Conservation (phyloP, 2,113 vertebrate species). For the Larimichthys crocea region DNA sequence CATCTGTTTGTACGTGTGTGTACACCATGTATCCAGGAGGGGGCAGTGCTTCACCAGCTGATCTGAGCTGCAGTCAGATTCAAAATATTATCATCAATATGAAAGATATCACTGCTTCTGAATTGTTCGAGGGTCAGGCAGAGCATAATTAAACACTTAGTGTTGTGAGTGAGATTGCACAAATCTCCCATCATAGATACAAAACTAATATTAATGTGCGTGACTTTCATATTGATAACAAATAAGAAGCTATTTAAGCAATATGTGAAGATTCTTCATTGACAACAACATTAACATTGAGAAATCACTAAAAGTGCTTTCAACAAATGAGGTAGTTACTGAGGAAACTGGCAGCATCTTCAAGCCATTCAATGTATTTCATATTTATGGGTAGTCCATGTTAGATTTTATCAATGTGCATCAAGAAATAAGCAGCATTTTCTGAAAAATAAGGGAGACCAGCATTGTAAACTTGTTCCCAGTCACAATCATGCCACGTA, state of each 20-base stretch:
- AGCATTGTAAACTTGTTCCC: background rate
- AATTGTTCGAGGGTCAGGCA: background rate
- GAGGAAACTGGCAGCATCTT: background rate
- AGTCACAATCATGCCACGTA: background rate
- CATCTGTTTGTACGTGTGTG: constrained; percentile 3
- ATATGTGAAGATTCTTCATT: background rate
- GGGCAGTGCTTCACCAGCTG: constrained; percentile 34
- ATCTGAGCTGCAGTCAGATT: background rate
- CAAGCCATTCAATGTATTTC: background rate
- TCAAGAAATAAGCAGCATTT: background rate
- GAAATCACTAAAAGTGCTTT: background rate
- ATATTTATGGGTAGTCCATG: background rate
- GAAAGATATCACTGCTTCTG: background rate
- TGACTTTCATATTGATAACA: background rate
- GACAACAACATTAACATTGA: background rate
- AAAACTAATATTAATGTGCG: background rate
- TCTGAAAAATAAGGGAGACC: too few species aligned
- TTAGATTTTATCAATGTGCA: background rate
- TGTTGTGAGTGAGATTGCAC: background rate
- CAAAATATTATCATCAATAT: background rate
- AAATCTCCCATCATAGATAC: background rate
- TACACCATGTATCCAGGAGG: constrained; percentile 24
- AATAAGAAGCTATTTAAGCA: background rate
- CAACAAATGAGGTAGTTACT: background rate
- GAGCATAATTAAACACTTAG: background rate